Percentiles rank a stretch among this genome's conserved stretches.
These are phyloP conservation scores for Chironex yamaguchii DNA, from an alignment of 30 jellyfish, hydroid and myxozoan genomes.

Conservation along the genomic window DNA sequence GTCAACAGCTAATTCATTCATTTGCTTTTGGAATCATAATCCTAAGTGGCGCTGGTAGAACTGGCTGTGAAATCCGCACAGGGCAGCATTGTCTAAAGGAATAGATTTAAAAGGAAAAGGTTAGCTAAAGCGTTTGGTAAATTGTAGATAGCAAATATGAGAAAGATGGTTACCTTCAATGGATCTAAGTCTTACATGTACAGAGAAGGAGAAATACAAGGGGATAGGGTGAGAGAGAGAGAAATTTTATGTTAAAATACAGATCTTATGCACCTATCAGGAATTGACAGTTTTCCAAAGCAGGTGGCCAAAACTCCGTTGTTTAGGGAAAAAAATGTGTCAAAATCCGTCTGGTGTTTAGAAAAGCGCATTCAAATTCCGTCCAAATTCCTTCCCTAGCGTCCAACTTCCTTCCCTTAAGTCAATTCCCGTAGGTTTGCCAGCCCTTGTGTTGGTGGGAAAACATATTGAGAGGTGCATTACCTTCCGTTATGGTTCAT, in stretches of 20 bases:
- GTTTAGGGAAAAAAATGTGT: no score
- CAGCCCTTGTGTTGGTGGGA: no score
- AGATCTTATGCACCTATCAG: no score
- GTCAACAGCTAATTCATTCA: neutral
- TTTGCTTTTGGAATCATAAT: conserved; percentile 1
- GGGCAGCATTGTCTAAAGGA: conserved; percentile 4
- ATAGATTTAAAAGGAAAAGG: neutral
- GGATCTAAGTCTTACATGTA: neutral
- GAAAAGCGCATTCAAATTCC: no score
- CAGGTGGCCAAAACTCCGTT: no score
- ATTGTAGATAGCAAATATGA: neutral
- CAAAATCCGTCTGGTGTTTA: no score
- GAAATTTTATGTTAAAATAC: neutral
- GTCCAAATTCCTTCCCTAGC: no score
- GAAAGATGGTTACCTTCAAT: neutral
- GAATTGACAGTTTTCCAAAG: no score
- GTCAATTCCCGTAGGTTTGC: no score
- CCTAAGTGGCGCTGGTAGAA: conserved; percentile 19
- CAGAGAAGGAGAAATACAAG: neutral
- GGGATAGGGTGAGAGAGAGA: neutral
- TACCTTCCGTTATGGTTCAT: conserved; percentile 12
- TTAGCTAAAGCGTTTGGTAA: neutral
- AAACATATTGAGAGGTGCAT: no score
- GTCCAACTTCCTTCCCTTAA: no score
- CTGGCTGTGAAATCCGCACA: conserved; percentile 14